Percentiles rank a stretch among this genome's conserved stretches.
These are phyloP conservation scores for Prosopocoilus inquinatus DNA, from an alignment of 2,888 invertebrate species.

Conservation along the genomic window DNA sequence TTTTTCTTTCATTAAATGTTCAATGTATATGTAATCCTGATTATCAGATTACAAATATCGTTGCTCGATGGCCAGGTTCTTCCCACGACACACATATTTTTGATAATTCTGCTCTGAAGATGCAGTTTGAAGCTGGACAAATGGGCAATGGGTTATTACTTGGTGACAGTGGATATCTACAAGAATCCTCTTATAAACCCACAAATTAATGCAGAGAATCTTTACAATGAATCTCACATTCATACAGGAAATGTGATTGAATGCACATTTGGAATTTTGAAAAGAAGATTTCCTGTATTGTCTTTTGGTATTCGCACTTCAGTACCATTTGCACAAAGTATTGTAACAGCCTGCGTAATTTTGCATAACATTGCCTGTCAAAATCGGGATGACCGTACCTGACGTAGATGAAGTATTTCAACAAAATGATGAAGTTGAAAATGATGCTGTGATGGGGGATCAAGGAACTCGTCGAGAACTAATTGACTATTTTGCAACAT, in stretches of 20 bases:
- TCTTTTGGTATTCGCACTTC: background rate
- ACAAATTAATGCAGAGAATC: constrained; percentile 4
- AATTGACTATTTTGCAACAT: too few species aligned
- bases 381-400: too few species aligned
- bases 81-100: constrained; percentile 25
- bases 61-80: constrained; percentile 25
- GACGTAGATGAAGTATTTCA: background rate
- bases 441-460: background rate
- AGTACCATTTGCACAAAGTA: background rate
- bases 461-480: too few species aligned
- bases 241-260: constrained; percentile 6
- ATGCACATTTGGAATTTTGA: background rate
- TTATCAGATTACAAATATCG: constrained; percentile 27
- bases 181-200: constrained; percentile 2
- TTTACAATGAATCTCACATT: constrained; percentile 12
- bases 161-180: constrained; percentile 10
- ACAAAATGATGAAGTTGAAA: background rate
- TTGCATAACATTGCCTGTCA: constrained; percentile 8
- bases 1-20: constrained; percentile 35
- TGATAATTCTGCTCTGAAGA: constrained; percentile 6
- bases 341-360: constrained; percentile 3
- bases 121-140: constrained; percentile 1
- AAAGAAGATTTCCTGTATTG: constrained; percentile 7
- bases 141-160: background rate
- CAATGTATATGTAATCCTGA: constrained; percentile 30